These are phyloP conservation scores for Araneus ventricosus DNA, from an alignment of 1,140 invertebrate species.

Conservation along the genomic window DNA sequence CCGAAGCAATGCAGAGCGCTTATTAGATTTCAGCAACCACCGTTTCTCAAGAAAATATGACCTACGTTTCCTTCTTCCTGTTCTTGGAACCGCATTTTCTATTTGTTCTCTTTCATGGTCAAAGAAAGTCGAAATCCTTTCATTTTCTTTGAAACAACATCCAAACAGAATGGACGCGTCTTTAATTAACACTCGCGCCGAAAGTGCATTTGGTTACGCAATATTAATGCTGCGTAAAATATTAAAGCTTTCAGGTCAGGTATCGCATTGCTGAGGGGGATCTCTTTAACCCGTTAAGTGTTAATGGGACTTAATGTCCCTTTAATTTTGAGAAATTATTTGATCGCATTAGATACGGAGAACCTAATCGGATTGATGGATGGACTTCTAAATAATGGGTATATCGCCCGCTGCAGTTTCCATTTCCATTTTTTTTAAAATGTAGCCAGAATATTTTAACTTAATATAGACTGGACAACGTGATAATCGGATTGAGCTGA, in stretches of 20 bases:
- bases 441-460: too few relatives aligned
- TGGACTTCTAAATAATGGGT: too few relatives aligned
- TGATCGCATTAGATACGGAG: too few relatives aligned
- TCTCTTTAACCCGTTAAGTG: too few relatives aligned
- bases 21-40: slow-evolving; percentile 11
- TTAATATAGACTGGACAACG: too few relatives aligned
- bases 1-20: slow-evolving; percentile 25
- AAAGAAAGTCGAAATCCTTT: neutral
- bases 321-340: too few relatives aligned
- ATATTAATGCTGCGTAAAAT: neutral
- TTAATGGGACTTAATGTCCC: too few relatives aligned
- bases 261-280: too few relatives aligned
- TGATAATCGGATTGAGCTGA: too few relatives aligned
- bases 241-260: neutral
- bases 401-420: too few relatives aligned
- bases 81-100: neutral
- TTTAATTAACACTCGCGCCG: neutral
- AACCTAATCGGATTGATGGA: too few relatives aligned
- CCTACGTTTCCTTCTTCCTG: slow-evolving; percentile 7
- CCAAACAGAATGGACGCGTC: neutral
- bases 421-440: too few relatives aligned
- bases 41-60: slow-evolving; percentile 41
- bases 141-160: neutral
- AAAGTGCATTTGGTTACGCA: neutral
- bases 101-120: neutral